Evolutionary conservation across 35 echinoderm and acorn worm species (phyloP).

Genomic region (Ophiothrix spiculata): DNA sequence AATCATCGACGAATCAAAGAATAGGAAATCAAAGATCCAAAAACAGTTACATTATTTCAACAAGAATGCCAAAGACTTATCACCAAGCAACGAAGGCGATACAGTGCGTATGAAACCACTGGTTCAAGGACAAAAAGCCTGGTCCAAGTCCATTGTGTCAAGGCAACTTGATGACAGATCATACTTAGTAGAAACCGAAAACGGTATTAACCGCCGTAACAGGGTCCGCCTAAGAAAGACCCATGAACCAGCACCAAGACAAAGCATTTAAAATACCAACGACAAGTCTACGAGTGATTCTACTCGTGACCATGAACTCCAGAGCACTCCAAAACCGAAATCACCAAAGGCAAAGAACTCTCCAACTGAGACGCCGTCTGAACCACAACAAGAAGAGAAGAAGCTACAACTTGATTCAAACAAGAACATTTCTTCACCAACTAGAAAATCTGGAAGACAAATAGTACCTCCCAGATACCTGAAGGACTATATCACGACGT

Average conservation of each 20-base stretch:
- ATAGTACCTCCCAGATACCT: too few species aligned
- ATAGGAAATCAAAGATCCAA: conserved; percentile 9
- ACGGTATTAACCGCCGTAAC: conserved; percentile 14
- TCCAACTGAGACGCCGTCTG: too few species aligned
- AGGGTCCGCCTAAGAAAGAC: conserved; percentile 23
- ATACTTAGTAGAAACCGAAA: conserved; percentile 19
- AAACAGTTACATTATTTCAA: conserved; percentile 41
- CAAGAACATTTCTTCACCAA: too few species aligned
- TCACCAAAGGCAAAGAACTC: too few species aligned
- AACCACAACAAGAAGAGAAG: too few species aligned
- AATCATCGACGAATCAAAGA: conserved; percentile 6
- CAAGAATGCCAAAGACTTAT: conserved; percentile 19
- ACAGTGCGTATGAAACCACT: conserved; percentile 38
- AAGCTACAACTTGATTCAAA: too few species aligned
- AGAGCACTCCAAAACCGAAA: too few species aligned
- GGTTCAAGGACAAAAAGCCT: background rate
- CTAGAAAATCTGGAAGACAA: too few species aligned
- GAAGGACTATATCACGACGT: too few species aligned
- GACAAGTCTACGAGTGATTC: too few species aligned
- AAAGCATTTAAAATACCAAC: too few species aligned
- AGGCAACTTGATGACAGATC: background rate
- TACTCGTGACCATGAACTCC: too few species aligned
- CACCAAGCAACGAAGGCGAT: conserved; percentile 27
- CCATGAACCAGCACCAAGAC: conserved; percentile 1
- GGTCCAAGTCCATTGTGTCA: conserved; percentile 2